Evolutionary conservation across 2,888 invertebrate species (phyloP), one percentile per base, ranked within the genome.

Genomic region (Lymantria monacha): DNA sequence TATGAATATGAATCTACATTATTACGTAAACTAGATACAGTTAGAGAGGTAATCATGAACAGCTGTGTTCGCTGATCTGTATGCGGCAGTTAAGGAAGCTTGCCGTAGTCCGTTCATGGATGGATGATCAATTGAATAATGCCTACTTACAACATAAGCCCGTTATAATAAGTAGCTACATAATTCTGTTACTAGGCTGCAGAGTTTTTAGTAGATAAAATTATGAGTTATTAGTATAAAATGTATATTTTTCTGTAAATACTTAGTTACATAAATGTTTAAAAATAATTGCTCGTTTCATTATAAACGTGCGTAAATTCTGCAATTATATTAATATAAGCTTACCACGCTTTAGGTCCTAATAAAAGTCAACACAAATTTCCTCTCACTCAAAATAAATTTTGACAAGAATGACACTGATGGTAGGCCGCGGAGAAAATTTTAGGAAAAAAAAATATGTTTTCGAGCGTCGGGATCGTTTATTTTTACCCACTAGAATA

Each of bases 401-500:
- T 49, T 55, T 59, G 44, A 51, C 53, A 54, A 46, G 56, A 60
- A 61, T 63, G 55, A 52, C 57, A 55, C 46, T 45, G 7, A 41
- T 14, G 51, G 42, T 55, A 55, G 44, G 50, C 55, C 63, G 53
- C 69, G 59, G 49, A 57, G 59, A 55, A 14, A 55, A 58, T 45
- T 44, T 48, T 43, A 45, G 48, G 52, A 53, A 59, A 66, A 65
- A 42, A 42, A 67, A 66, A 67, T 68, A 69, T 66, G 69, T 66
- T 66, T 69, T 57, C 57, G 55, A 59, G 57, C 67, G 61, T 31
- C 63, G 52, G 56, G 57, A 49, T 58, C 67, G 55, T 59, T 63
- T 67, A 61, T 69, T 67, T 61, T 69, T 66, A 66, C 67, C 67
- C 64, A 63, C 67, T 61, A 69, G 67, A 67, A 67, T 67, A 67